Percentiles rank a stretch among this genome's conserved stretches.
Conservation (phyloP, 2,113 vertebrate species). For the Ursus arctos region DNA sequence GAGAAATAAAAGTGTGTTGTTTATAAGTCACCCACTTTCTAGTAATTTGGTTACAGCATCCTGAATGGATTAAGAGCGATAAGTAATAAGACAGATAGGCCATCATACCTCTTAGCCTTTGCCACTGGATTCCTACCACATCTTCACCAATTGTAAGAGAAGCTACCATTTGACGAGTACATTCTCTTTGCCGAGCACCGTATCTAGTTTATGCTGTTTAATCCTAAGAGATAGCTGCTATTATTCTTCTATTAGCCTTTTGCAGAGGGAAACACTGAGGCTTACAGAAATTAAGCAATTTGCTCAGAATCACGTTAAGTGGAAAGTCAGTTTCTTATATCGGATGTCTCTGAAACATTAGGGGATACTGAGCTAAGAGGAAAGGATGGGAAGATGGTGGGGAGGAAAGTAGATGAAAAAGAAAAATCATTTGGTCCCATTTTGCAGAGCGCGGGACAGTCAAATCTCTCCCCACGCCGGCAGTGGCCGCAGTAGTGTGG, state of each 20-base stretch:
- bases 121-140: background rate
- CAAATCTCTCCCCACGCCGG: no score
- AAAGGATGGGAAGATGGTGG: background rate
- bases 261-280: background rate
- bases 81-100: background rate
- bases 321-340: background rate
- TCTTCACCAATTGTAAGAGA: background rate
- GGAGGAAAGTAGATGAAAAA: background rate
- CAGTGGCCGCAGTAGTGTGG: no score
- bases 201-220: background rate
- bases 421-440: background rate
- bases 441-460: background rate
- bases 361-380: background rate
- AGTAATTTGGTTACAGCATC: background rate
- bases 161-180: background rate
- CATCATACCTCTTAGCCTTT: background rate
- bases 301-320: background rate
- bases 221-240: background rate
- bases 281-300: background rate
- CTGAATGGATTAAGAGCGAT: background rate
- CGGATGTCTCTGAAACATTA: background rate
- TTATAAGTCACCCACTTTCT: background rate
- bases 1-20: background rate
- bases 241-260: background rate
- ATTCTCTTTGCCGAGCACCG: background rate